These are phyloP conservation scores for Dendrocincla tyrannina DNA, from an alignment of 2,797 vertebrate species.

Conservation along the genomic window DNA sequence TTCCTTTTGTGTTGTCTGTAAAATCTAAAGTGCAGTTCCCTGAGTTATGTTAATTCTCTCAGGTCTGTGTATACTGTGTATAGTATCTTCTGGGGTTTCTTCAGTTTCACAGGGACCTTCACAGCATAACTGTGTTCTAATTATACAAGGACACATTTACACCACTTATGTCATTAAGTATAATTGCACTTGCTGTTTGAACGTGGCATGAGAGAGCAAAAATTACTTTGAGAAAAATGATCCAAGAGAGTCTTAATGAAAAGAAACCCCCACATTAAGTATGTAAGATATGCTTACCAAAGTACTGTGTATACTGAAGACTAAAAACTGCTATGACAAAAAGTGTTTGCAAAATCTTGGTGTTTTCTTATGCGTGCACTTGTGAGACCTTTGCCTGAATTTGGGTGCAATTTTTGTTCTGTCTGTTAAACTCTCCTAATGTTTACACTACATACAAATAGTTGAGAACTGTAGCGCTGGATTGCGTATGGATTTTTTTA, in stretches of 20 bases:
- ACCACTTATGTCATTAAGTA: conserved; percentile 56
- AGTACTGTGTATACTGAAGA: background rate
- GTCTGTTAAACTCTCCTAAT: background rate
- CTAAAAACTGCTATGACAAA: background rate
- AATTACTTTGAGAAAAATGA: conserved; percentile 30
- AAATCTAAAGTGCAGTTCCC: background rate
- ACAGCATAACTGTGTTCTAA: conserved; percentile 42
- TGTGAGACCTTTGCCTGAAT: background rate
- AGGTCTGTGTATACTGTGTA: background rate
- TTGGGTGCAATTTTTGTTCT: background rate
- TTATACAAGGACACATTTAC: conserved; percentile 58
- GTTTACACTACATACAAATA: background rate
- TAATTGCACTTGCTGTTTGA: conserved; percentile 45
- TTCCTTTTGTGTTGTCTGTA: background rate
- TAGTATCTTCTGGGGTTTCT: background rate
- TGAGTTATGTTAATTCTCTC: background rate
- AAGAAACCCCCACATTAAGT: background rate
- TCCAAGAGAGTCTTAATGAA: background rate
- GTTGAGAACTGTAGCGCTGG: background rate
- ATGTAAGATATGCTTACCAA: background rate
- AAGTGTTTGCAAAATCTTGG: background rate
- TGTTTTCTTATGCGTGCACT: background rate
- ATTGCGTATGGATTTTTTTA: background rate
- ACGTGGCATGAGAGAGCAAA: background rate
- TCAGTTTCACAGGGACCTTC: conserved; percentile 49